These are phyloP conservation scores for Galbula dea DNA, from an alignment of 2,113 vertebrate species.

Conservation along the genomic window DNA sequence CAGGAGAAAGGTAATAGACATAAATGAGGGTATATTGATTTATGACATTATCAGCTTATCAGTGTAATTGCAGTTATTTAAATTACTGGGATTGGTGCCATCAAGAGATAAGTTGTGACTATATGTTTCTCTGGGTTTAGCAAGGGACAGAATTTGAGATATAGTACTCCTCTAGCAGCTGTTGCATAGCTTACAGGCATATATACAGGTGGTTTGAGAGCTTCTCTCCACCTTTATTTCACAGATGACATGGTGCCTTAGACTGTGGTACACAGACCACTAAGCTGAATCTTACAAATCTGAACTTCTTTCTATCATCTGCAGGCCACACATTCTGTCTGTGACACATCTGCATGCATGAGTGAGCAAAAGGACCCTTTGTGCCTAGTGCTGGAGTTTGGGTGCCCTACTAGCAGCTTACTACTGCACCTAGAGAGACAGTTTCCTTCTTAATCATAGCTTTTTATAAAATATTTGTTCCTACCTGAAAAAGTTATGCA, in stretches of 20 bases:
- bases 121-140: not conserved
- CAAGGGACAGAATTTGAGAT: not conserved
- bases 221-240: not conserved
- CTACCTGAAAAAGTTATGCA: not conserved
- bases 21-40: not conserved
- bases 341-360: not conserved
- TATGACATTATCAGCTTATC: not conserved
- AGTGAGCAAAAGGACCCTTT: not conserved
- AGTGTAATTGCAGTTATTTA: not conserved
- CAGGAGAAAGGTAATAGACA: not conserved
- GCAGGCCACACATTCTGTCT: not conserved
- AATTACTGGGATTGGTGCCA: not conserved
- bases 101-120: not conserved
- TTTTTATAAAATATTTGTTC: not conserved
- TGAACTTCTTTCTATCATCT: not conserved
- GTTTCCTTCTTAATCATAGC: not conserved
- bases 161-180: not conserved
- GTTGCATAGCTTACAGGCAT: rapidly evolving
- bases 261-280: not conserved
- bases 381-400: not conserved
- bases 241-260: not conserved
- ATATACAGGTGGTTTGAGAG: not conserved
- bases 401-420: not conserved
- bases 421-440: not conserved
- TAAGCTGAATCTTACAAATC: not conserved